Conservation (phyloP, 2,113 vertebrate species). For the Tautogolabrus adspersus region DNA sequence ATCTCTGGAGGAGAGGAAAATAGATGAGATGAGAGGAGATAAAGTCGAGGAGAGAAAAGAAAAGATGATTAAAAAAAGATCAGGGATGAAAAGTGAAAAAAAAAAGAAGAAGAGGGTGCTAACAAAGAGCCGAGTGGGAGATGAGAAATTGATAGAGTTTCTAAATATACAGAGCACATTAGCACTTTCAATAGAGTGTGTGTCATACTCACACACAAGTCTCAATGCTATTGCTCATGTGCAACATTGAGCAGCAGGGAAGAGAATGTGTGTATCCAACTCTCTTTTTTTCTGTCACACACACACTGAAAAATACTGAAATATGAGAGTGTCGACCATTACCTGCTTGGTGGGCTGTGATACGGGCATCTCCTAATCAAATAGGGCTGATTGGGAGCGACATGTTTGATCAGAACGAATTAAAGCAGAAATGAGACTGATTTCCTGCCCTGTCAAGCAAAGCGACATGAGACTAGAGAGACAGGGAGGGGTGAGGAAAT, state of each 20-base stretch:
- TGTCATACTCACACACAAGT: slow-evolving; percentile 46
- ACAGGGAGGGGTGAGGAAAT: slow-evolving; percentile 1
- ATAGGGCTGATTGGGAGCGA: slow-evolving; percentile 80
- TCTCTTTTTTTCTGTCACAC: not conserved
- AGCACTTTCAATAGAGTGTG: slow-evolving; percentile 44
- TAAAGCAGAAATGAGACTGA: slow-evolving; percentile 80
- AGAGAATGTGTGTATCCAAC: slow-evolving; percentile 42
- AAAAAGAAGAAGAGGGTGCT: not conserved
- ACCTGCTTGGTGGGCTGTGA: slow-evolving; percentile 72
- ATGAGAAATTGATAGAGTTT: slow-evolving; percentile 52
- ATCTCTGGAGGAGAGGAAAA: slow-evolving; percentile 44
- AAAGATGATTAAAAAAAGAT: slow-evolving; percentile 18
- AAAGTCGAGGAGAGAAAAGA: not conserved
- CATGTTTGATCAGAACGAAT: slow-evolving; percentile 82
- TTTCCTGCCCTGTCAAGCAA: slow-evolving; percentile 79
- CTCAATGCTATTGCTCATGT: slow-evolving; percentile 29
- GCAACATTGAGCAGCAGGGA: slow-evolving; percentile 19
- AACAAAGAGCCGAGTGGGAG: slow-evolving; percentile 41
- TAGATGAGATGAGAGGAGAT: too few relatives aligned
- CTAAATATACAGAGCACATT: slow-evolving; percentile 69
- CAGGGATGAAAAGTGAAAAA: not conserved
- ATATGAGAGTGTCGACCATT: slow-evolving; percentile 69
- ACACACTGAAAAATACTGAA: slow-evolving; percentile 43
- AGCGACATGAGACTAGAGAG: slow-evolving; percentile 49
- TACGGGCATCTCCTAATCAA: slow-evolving; percentile 76